Conservation (phyloP, 2,888 invertebrate species). For the Herminia tarsipennalis region DNA sequence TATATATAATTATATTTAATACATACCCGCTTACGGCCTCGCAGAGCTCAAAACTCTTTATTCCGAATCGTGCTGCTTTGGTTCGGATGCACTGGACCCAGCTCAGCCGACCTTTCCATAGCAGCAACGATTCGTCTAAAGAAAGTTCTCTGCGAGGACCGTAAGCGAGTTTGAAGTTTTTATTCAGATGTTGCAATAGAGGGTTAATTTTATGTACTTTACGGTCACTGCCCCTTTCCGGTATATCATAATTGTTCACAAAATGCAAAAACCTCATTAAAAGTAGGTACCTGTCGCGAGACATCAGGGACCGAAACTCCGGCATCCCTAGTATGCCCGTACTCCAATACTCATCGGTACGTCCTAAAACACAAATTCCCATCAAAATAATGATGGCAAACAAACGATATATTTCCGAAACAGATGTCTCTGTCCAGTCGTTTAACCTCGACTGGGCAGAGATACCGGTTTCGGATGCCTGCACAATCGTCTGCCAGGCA, state of each 20-base stretch:
- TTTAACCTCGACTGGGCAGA: constrained; percentile 10
- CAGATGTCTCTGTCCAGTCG: constrained; percentile 9
- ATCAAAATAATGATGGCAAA: constrained; percentile 9
- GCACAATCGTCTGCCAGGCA: too few species aligned
- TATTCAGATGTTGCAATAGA: constrained; percentile 17
- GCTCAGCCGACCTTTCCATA: too few species aligned
- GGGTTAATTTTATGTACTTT: constrained; percentile 12
- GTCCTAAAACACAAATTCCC: constrained; percentile 9
- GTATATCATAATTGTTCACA: constrained; percentile 15
- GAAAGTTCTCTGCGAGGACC: background rate
- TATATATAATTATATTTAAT: constrained; percentile 8
- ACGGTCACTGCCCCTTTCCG: constrained; percentile 4
- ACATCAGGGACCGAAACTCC: constrained; percentile 17
- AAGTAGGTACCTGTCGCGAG: constrained; percentile 10
- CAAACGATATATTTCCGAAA: constrained; percentile 12
- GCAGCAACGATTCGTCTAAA: constrained; percentile 29
- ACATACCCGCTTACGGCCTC: constrained; percentile 19
- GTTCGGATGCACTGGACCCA: constrained; percentile 29
- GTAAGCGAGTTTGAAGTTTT: constrained; percentile 6
- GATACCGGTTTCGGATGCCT: too few species aligned
- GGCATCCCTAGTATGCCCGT: constrained; percentile 18
- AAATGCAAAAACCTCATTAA: constrained; percentile 18
- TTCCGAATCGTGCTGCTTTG: constrained; percentile 30
- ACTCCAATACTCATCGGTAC: constrained; percentile 21
- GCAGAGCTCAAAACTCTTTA: constrained; percentile 25